Conservation (phyloP, 2,797 vertebrate genomes). For the Todus mexicanus region DNA sequence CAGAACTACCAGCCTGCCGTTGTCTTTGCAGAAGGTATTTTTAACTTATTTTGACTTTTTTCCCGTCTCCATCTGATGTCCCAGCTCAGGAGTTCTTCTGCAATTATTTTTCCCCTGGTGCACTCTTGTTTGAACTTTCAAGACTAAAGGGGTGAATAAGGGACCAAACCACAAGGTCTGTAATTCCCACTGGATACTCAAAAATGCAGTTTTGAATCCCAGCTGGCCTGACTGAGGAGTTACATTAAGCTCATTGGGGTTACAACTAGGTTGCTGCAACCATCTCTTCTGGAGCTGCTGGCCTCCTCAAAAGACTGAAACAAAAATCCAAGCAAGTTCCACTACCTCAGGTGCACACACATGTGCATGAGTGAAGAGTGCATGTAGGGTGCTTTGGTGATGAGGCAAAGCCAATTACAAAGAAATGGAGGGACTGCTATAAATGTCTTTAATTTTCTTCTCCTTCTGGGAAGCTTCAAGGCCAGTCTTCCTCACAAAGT, state of each 20-base stretch:
- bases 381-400: neutral
- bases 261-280: neutral
- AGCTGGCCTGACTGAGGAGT: neutral
- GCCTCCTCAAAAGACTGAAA: neutral
- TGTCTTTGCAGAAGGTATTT: neutral
- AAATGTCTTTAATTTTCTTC: neutral
- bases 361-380: neutral
- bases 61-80: neutral
- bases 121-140: neutral
- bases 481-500: neutral
- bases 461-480: neutral
- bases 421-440: neutral
- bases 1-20: neutral
- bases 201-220: neutral
- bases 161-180: neutral
- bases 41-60: neutral
- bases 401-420: neutral
- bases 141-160: neutral
- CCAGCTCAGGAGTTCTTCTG: neutral
- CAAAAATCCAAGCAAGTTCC: neutral
- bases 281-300: neutral
- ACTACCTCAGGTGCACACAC: neutral
- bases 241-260: neutral
- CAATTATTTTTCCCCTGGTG: neutral
- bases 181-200: neutral